Conservation (phyloP, 2,888 invertebrate species). For the Globia sparganii region DNA sequence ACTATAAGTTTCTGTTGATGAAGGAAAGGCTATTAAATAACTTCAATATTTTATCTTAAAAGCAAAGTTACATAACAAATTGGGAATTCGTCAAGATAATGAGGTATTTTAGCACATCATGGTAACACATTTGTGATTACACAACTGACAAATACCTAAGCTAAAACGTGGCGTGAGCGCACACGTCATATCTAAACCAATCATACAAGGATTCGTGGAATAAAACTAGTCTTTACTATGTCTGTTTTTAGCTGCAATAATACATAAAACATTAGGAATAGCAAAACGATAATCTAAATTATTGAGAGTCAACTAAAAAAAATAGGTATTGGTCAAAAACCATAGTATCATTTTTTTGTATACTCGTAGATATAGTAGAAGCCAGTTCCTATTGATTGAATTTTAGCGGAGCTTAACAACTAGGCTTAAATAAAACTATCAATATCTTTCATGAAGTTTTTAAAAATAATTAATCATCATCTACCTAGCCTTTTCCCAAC, state of each 20-base stretch:
- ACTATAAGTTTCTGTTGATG: not conserved
- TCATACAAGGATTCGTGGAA: conserved; percentile 44
- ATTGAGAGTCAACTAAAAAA: not conserved
- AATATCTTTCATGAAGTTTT: not conserved
- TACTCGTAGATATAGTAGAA: not conserved
- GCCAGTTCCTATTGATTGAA: not conserved
- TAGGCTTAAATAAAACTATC: not conserved
- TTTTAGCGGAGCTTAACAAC: not conserved
- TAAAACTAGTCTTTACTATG: conserved; percentile 13
- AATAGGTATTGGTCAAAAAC: not conserved
- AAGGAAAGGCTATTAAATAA: conserved; percentile 3
- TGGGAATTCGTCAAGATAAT: conserved; percentile 5
- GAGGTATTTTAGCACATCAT: conserved; percentile 17
- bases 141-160: conserved; percentile 36
- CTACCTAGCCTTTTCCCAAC: no score
- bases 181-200: conserved; percentile 48
- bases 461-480: conserved; percentile 2
- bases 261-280: not conserved
- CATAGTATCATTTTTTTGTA: not conserved
- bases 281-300: not conserved
- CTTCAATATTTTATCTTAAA: not conserved
- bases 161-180: conserved; percentile 46
- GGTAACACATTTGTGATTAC: conserved; percentile 32
- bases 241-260: not conserved
- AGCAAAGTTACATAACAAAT: conserved; percentile 6